Conservation (phyloP, 2,113 vertebrate genomes). For the Apodemus speciosus region DNA sequence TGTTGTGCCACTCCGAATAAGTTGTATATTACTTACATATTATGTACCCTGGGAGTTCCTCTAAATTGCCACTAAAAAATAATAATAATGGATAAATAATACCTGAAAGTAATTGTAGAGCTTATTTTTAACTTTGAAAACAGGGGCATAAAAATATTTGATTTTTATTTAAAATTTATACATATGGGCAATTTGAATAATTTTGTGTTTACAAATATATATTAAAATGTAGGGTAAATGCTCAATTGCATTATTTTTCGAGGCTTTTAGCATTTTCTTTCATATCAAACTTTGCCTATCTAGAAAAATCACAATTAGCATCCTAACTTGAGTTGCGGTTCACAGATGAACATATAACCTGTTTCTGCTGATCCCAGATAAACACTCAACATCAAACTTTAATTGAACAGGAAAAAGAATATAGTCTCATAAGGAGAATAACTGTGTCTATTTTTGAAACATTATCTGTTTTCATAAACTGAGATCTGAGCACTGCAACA, state of each 20-base stretch:
- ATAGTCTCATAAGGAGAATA: neutral
- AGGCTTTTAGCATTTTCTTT: neutral
- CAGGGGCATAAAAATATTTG: neutral
- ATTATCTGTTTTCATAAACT: neutral
- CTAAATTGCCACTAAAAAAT: neutral
- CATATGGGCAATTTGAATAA: neutral
- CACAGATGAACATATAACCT: neutral
- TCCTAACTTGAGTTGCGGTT: neutral
- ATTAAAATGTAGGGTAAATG: neutral
- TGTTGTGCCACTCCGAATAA: neutral
- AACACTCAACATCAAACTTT: neutral
- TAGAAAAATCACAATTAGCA: neutral
- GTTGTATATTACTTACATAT: neutral
- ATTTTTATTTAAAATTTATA: neutral
- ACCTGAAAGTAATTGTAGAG: neutral
- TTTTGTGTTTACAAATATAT: neutral
- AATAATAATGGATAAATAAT: neutral
- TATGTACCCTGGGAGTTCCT: neutral
- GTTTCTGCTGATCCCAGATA: neutral
- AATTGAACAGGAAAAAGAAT: neutral
- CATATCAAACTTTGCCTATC: neutral
- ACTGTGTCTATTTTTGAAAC: neutral
- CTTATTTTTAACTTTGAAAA: conserved; percentile 4
- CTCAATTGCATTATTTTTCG: neutral
- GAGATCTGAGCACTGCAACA: neutral